Evolutionary conservation across 2,797 vertebrate species (phyloP).

Genomic region (Simalia tracyae): DNA sequence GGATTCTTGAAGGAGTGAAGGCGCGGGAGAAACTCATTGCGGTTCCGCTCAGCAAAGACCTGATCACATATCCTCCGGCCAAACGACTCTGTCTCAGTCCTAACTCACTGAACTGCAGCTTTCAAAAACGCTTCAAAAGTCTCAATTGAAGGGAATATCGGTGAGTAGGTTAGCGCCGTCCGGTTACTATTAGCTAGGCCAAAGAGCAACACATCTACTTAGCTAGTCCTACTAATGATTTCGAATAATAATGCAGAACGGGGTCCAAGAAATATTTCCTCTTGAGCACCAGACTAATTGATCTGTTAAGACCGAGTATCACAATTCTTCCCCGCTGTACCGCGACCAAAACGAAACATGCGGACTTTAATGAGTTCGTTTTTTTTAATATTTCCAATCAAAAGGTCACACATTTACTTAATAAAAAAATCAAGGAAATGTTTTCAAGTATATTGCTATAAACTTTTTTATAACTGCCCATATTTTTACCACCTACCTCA

Average conservation of each 20-base stretch:
- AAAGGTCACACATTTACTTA: background rate
- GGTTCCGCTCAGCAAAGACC: background rate
- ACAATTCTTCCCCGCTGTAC: background rate
- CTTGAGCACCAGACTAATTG: background rate
- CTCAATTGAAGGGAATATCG: conserved; percentile 86
- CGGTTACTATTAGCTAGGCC: background rate
- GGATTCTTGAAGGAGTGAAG: conserved; percentile 10
- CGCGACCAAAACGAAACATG: background rate
- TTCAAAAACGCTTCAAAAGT: conserved; percentile 75
- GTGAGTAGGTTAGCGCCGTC: conserved; percentile 66
- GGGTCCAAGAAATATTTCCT: background rate
- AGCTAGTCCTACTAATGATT: background rate
- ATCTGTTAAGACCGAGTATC: background rate
- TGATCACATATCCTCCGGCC: conserved; percentile 70
- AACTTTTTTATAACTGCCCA: background rate
- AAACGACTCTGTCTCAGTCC: conserved; percentile 69
- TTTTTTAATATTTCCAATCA: background rate
- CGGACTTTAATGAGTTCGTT: background rate
- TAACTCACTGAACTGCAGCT: conserved; percentile 62
- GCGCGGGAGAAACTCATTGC: background rate
- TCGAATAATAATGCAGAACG: background rate
- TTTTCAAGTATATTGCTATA: background rate
- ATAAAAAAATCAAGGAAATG: background rate
- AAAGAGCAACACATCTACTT: background rate
- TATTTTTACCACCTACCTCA: background rate